Percentiles rank a stretch among this genome's conserved stretches.
Conservation (phyloP, 2,797 vertebrate species). For the Babyrousa celebensis region DNA sequence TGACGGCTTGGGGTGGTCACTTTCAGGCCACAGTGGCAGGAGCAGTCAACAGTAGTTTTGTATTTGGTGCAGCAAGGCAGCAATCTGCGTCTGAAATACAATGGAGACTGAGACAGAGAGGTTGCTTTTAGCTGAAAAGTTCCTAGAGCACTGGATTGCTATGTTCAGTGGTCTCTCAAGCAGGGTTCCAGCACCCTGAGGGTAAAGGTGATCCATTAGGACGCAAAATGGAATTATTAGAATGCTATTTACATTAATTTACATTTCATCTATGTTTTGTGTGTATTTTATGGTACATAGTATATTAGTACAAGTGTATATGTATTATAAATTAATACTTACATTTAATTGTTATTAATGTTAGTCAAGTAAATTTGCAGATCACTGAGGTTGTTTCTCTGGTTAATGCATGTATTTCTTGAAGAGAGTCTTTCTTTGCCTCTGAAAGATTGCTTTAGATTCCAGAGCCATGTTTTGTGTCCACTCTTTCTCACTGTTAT, state of each 20-base stretch:
- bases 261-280: background rate
- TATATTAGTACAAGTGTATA: background rate
- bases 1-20: background rate
- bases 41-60: background rate
- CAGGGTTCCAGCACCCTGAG: background rate
- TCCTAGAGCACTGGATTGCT: accelerated
- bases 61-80: background rate
- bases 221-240: background rate
- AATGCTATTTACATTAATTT: background rate
- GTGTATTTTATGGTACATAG: background rate
- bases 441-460: background rate
- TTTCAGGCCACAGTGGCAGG: background rate
- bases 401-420: background rate
- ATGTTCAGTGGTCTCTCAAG: background rate
- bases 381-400: background rate
- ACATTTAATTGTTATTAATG: background rate
- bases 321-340: background rate
- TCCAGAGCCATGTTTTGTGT: background rate
- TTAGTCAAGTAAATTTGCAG: background rate
- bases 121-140: background rate
- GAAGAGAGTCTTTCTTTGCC: background rate
- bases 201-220: background rate
- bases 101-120: background rate
- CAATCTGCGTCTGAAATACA: background rate
- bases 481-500: background rate